Base-by-base conservation (phyloP, 2,797 vertebrate genomes). In the Atherinosoma microstoma region DNA sequence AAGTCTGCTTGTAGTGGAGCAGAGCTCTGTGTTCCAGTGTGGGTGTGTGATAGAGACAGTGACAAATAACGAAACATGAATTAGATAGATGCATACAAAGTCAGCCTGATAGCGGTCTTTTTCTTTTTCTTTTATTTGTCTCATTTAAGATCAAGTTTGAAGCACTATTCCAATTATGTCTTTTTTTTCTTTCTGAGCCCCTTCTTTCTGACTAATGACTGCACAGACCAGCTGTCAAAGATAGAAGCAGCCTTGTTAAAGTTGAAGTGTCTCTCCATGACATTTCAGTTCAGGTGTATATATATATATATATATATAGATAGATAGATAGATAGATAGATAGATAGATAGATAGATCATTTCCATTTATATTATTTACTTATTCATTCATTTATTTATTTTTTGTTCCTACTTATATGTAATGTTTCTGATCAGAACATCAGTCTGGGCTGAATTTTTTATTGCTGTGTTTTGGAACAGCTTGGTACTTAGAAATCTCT, bases 181-280 rank as follows among this genome's bases (percentile, higher is more conserved):
- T 81, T 62, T 70, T 76, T 38, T 84, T 58, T 70, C 32, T 45
- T 45, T 38, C 40, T 64, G 58, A 66, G 69, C 58, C 18, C 62
- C 54, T 40, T 82, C 36, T 78, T 66, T 78, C 59, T 59, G 27
- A 73, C 67, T 80, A 76, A 80, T 73, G 75, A 75, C 67, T 74
- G 60, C 70, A 79, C 56, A 80, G 77, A 68, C 54, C 27, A 13
- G 51, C 67, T 73, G 76, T 81, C 78, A 84, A 47, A 80, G 58
- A 76, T 32, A 86, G 60, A 73, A 42, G 67, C 67, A 78, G 75
- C 57, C 64, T 76, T 67, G 85, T 84, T 86, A 78, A 76, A 84
- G 58, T 3, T 75, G 53, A 73, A 72, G 42, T 78, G 68, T 80
- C 34, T 84, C 32, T 71, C 64, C 76, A 40, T 82, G 75, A 85